These are phyloP conservation scores for Tuberolachnus salignus DNA, from an alignment of 2,888 invertebrate species.

Conservation along the genomic window DNA sequence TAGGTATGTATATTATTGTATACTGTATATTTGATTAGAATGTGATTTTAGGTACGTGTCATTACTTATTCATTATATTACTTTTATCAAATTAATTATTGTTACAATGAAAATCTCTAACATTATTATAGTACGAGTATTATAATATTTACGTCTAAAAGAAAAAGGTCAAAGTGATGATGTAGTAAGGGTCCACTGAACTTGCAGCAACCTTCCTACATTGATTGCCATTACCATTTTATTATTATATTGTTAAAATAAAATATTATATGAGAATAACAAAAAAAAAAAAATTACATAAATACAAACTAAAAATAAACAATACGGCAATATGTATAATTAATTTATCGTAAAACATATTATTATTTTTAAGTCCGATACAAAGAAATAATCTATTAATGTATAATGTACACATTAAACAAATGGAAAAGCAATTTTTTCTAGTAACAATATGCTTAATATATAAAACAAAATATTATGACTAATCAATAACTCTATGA, in stretches of 20 bases:
- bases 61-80: background rate
- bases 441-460: conserved; percentile 1
- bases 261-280: background rate
- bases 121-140: conserved; percentile 4
- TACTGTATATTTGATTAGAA: background rate
- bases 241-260: conserved; percentile 1
- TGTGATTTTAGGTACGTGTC: background rate
- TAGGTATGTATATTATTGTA: no score
- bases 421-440: background rate
- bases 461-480: conserved; percentile 3
- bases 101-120: conserved; percentile 4
- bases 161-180: conserved; percentile 47
- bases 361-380: background rate
- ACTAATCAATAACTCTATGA: background rate
- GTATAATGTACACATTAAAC: background rate
- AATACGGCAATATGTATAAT: background rate
- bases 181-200: background rate
- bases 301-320: conserved; percentile 2
- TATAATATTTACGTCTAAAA: conserved; percentile 27
- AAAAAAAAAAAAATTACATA: conserved; percentile 1
- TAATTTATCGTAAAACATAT: background rate
- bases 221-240: conserved; percentile 35
- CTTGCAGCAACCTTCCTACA: conserved; percentile 3
- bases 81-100: background rate
- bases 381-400: background rate